Evolutionary conservation across 1,140 invertebrate genomes (phyloP), one percentile per base, ranked within the genome.

Genomic region (Laupala kohalensis): DNA sequence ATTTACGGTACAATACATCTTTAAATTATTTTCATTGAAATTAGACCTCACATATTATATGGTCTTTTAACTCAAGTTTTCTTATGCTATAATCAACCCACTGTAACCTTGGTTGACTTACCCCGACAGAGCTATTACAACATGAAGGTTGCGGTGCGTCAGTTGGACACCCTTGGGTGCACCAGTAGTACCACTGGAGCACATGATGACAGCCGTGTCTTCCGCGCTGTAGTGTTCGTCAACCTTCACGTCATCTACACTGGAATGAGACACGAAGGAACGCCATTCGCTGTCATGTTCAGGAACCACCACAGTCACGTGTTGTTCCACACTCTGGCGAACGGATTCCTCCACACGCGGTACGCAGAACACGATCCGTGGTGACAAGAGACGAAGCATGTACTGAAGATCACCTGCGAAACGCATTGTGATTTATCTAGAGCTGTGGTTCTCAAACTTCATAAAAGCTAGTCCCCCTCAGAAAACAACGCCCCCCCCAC

Each of bases 81-180:
- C n/a, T n/a, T n/a, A n/a, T n/a, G n/a, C n/a, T n/a, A n/a, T n/a
- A n/a, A n/a, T n/a, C n/a, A n/a, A n/a, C n/a, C n/a, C n/a, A n/a
- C n/a, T n/a, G n/a, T n/a, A n/a, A n/a, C n/a, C n/a, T n/a, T n/a
- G n/a, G n/a, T n/a, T n/a, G n/a, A n/a, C 37, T 53, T 4, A 53
- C n/a, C 80, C 72, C 0, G 82, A 72, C 81, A 90, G 89, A 24
- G 81, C 77, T 66, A 92, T 83, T 76, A 88, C 90, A 3, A 87
- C 81, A 9, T 53, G 37, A 9, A 53, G 77, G 82, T 93, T 94
- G 64, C 78, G 81, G 77, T 96, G 91, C 0, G 92, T 91, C 24
- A 96, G 81, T 84, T 93, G 90, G 0, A 96, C 95, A 13, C 94
- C 94, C 83, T 97, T 97, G 0, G 95, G 94, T 67, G 92, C 78